Evolutionary conservation across 2,888 invertebrate genomes (phyloP).

Genomic region (Amphipoea lucens): DNA sequence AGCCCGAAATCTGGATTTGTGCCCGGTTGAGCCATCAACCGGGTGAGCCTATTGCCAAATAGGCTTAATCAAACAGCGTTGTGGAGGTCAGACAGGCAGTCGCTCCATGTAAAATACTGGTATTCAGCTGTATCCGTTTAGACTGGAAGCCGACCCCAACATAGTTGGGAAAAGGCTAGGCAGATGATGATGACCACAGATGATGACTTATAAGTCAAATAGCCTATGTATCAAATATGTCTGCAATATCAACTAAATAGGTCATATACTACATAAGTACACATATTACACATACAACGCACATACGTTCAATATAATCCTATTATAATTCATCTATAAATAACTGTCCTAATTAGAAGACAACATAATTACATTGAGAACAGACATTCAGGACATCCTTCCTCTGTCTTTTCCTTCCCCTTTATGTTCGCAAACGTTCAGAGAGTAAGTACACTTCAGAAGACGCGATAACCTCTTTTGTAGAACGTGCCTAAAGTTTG

Average conservation of each 20-base stretch:
- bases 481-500: not conserved
- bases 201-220: too few species aligned
- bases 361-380: conserved; percentile 8
- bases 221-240: not conserved
- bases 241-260: not conserved
- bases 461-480: conserved; percentile 26
- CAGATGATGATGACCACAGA: not conserved
- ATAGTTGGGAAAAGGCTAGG: too few species aligned
- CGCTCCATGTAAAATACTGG: too few species aligned
- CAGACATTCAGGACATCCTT: not conserved
- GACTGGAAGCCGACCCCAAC: too few species aligned
- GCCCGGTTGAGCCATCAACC: too few species aligned
- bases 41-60: too few species aligned
- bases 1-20: too few species aligned
- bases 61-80: too few species aligned
- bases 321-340: not conserved
- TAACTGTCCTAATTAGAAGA: not conserved
- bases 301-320: not conserved
- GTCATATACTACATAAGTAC: not conserved
- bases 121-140: too few species aligned
- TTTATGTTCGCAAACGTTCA: conserved; percentile 21
- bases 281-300: too few species aligned
- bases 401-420: not conserved
- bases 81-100: too few species aligned
- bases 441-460: conserved; percentile 10